These are phyloP conservation scores for Congeria kusceri DNA, from an alignment of 2,888 invertebrate genomes.

Conservation along the genomic window DNA sequence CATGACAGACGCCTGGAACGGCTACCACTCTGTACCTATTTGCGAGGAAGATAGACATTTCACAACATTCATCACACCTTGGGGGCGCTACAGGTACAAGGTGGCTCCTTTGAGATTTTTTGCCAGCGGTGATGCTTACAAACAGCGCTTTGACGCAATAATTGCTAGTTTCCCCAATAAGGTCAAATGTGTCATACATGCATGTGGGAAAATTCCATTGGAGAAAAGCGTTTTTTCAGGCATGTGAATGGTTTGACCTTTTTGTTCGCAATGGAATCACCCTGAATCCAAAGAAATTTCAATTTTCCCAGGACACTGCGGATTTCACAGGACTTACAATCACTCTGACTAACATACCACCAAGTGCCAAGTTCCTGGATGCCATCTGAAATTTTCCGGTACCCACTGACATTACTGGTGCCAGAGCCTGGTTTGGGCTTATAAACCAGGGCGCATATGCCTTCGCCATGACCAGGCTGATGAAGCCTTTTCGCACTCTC, in stretches of 20 bases:
- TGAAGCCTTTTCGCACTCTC: constrained; percentile 54
- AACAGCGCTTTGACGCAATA: constrained; percentile 56
- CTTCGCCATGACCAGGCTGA: constrained; percentile 52
- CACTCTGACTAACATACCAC: constrained; percentile 55
- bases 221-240: constrained; percentile 58
- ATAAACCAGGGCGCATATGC: constrained; percentile 67
- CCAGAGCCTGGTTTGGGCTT: constrained; percentile 67
- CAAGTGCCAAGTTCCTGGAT: constrained; percentile 58
- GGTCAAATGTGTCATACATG: constrained; percentile 58
- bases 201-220: constrained; percentile 54
- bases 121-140: constrained; percentile 62
- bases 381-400: constrained; percentile 61
- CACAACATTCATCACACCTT: constrained; percentile 51
- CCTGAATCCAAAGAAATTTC: constrained; percentile 49
- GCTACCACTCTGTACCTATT: constrained; percentile 53
- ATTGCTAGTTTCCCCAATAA: too few relatives aligned
- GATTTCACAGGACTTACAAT: constrained; percentile 56
- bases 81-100: constrained; percentile 47
- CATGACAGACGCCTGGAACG: constrained; percentile 53
- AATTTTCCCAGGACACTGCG: constrained; percentile 42
- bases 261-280: constrained; percentile 55
- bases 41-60: constrained; percentile 45
- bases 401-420: constrained; percentile 59
- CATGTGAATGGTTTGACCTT: constrained; percentile 56
- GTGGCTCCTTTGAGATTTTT: constrained; percentile 52